Evolutionary conservation across 2,113 vertebrate genomes (phyloP).

Genomic region (Naja naja): DNA sequence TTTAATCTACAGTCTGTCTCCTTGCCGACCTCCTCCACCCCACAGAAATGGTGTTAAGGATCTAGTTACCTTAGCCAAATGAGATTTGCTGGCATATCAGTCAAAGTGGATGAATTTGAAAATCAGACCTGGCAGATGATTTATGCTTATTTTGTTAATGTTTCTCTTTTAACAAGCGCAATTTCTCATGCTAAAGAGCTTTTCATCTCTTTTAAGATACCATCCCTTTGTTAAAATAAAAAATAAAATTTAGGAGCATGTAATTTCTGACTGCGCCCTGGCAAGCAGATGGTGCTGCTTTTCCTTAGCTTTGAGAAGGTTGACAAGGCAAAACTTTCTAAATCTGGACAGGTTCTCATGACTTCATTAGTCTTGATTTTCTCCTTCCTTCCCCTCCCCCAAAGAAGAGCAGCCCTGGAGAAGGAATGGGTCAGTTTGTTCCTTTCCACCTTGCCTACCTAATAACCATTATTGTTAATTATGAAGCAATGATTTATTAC

Average conservation of each 20-base stretch:
- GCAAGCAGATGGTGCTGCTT: neutral
- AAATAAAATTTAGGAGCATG: neutral
- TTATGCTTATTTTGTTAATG: slow-evolving; percentile 63
- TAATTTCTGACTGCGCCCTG: slow-evolving; percentile 24
- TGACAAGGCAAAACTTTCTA: neutral
- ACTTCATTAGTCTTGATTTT: neutral
- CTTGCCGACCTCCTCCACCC: neutral
- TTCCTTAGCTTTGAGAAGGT: neutral
- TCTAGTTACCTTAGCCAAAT: slow-evolving; percentile 38
- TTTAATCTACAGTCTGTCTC: neutral
- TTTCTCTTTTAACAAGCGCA: slow-evolving; percentile 52
- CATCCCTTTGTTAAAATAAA: neutral
- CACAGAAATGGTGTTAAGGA: slow-evolving; percentile 37
- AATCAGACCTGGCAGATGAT: slow-evolving; percentile 54
- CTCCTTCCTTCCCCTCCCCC: neutral
- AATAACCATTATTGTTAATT: neutral
- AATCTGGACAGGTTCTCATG: neutral
- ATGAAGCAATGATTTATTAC: slow-evolving; percentile 21
- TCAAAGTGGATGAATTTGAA: neutral
- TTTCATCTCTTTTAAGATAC: slow-evolving; percentile 35
- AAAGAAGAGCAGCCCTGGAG: neutral
- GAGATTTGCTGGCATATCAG: slow-evolving; percentile 27
- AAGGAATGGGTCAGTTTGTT: neutral
- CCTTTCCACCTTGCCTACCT: slow-evolving; percentile 11
- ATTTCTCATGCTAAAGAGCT: slow-evolving; percentile 57